Evolutionary conservation across 2,888 invertebrate genomes (phyloP), one percentile per base, ranked within the genome.

Genomic region (Epiblema foenella): DNA sequence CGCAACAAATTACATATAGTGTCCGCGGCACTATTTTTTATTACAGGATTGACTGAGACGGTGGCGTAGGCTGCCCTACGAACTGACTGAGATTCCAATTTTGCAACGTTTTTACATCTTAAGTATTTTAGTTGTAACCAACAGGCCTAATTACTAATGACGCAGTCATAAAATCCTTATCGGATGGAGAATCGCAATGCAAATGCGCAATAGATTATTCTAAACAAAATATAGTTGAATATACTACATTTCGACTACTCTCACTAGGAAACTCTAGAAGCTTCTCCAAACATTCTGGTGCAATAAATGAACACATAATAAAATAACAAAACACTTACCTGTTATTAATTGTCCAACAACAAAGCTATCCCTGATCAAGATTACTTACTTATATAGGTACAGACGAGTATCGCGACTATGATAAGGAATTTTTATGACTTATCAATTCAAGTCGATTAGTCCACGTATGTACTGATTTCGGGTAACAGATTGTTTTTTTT

Each of bases 361-460:
- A 81, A 82, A 74, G 75, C 76, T 77, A 74, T 69, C 69, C 74
- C 69, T 66, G 58, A 75, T 75, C 65, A 75, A 54, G 70, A 74
- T 72, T 62, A 66, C 64, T 62, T 70, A 58, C 72, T 77, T 78
- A 75, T 78, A 78, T 79, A 79, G 74, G 72, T 74, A 17, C 70
- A 75, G 46, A 24, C 15, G 20, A 29, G 10, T 60, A 60, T 60
- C 46, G 15, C 76, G n/a, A 33, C 79, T 83, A 77, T 77, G 79
- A 78, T 71, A 62, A 69, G 83, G 83, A 79, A 78, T 77, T 62
- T 46, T 49, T 58, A 46, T 68, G 66, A 68, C 56, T 77, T 81
- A 85, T 86, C 85, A 79, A 58, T 18, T 65, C 68, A 42, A 74
- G 77, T 78, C 83, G 81, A 87, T 89, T 89, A 81, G 88, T 81